A percentile compares a stretch with the other conserved stretches of the same genome.
Evolutionary conservation across 1,140 invertebrate genomes (phyloP).

Genomic region (Drosophila bipectinata): DNA sequence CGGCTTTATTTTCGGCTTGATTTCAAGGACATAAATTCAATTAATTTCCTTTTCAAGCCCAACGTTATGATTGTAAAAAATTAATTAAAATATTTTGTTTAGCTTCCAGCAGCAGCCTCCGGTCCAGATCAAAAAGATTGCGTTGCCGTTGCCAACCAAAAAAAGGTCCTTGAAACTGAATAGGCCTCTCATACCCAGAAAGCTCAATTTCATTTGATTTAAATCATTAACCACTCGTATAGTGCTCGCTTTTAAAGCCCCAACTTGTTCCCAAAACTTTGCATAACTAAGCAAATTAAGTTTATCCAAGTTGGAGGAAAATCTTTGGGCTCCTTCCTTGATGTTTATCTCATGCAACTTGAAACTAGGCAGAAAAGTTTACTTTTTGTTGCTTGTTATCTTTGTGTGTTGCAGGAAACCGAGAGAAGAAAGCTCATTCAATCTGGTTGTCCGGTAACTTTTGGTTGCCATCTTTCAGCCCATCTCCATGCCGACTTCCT

Average conservation of each 20-base stretch:
- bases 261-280: background rate
- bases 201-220: constrained; percentile 16
- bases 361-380: constrained; percentile 11
- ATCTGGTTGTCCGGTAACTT: constrained; percentile 28
- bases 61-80: constrained; percentile 31
- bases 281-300: constrained; percentile 30
- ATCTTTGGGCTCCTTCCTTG: background rate
- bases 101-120: constrained; percentile 4
- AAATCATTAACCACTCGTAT: constrained; percentile 2
- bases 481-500: constrained; percentile 18
- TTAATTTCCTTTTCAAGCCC: constrained; percentile 47
- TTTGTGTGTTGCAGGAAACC: constrained; percentile 14
- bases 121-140: constrained; percentile 24
- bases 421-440: constrained; percentile 9
- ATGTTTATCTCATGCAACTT: constrained; percentile 31
- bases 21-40: constrained; percentile 61
- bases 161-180: constrained; percentile 30
- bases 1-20: constrained; percentile 18
- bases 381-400: constrained; percentile 48
- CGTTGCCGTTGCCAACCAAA: constrained; percentile 14
- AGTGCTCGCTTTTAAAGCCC: background rate
- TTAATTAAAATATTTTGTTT: constrained; percentile 45
- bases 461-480: constrained; percentile 1
- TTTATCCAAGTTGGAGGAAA: constrained; percentile 21
- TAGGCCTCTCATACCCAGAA: background rate